Percentiles rank a stretch among this genome's conserved stretches.
These are phyloP conservation scores for Etheostoma cragini DNA, from an alignment of 2,113 vertebrate species.

Conservation along the genomic window DNA sequence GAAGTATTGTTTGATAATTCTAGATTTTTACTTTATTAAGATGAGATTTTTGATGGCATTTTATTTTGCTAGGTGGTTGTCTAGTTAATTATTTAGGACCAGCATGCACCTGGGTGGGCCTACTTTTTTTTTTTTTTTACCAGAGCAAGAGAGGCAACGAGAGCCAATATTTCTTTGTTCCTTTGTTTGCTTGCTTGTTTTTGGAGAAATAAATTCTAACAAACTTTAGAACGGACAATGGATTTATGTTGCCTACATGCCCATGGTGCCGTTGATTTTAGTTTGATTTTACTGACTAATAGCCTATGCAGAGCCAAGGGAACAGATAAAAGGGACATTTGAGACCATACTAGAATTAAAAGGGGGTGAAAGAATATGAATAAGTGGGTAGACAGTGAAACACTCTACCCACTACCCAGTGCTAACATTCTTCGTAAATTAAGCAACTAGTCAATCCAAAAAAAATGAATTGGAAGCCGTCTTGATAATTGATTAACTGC, in stretches of 20 bases:
- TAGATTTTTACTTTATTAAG: too few relatives aligned
- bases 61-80: too few relatives aligned
- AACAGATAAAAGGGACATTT: slow-evolving; percentile 15
- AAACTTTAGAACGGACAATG: background rate
- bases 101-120: too few relatives aligned
- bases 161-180: background rate
- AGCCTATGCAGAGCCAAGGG: background rate
- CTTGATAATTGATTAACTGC: background rate
- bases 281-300: too few relatives aligned
- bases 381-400: background rate
- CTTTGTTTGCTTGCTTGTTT: background rate
- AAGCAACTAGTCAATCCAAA: background rate
- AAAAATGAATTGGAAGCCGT: background rate
- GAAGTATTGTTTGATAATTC: too few relatives aligned
- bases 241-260: background rate
- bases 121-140: too few relatives aligned
- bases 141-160: background rate
- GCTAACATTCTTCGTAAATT: background rate
- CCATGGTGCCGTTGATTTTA: background rate
- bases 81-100: too few relatives aligned
- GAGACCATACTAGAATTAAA: slow-evolving; percentile 2
- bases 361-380: slow-evolving; percentile 6
- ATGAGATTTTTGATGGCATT: too few relatives aligned
- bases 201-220: background rate
- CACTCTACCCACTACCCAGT: too few relatives aligned